A percentile compares a stretch with the other conserved stretches of the same genome.
These are phyloP conservation scores for Phaedon cochleariae DNA, from an alignment of 2,888 invertebrate genomes.

Conservation along the genomic window DNA sequence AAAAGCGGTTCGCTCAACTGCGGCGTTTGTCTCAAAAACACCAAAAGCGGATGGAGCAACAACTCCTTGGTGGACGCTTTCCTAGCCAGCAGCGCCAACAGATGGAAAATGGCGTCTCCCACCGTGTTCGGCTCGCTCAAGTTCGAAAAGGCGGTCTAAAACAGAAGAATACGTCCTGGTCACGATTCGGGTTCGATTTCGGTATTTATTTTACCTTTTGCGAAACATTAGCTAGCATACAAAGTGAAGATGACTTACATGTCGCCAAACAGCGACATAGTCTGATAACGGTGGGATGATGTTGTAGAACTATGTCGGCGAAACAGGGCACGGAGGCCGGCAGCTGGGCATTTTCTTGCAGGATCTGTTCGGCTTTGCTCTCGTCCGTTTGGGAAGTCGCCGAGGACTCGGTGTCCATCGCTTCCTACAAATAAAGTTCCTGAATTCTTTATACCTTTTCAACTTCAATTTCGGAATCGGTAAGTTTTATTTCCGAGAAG, in stretches of 20 bases:
- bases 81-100: slow-evolving; percentile 79
- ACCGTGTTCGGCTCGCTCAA: slow-evolving; percentile 76
- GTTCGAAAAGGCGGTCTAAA: slow-evolving; percentile 53
- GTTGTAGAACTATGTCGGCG: slow-evolving; percentile 78
- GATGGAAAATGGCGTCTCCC: slow-evolving; percentile 87
- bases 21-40: slow-evolving; percentile 68
- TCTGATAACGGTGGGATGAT: slow-evolving; percentile 83
- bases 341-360: slow-evolving; percentile 56
- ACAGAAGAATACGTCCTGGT: slow-evolving; percentile 25
- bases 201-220: slow-evolving; percentile 49
- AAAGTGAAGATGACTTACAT: slow-evolving; percentile 76
- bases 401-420: slow-evolving; percentile 60
- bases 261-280: slow-evolving; percentile 82
- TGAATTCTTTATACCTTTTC: too few species aligned
- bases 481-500: too few species aligned
- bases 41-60: slow-evolving; percentile 80
- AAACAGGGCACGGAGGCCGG: slow-evolving; percentile 69
- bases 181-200: slow-evolving; percentile 18
- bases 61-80: slow-evolving; percentile 79
- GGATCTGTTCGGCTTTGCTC: slow-evolving; percentile 76
- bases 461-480: too few species aligned
- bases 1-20: slow-evolving; percentile 86
- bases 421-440: slow-evolving; percentile 53
- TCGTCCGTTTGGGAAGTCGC: slow-evolving; percentile 80
- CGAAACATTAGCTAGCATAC: slow-evolving; percentile 66